Base-by-base conservation (phyloP, 2,113 vertebrate species). In the Petroica traversi region DNA sequence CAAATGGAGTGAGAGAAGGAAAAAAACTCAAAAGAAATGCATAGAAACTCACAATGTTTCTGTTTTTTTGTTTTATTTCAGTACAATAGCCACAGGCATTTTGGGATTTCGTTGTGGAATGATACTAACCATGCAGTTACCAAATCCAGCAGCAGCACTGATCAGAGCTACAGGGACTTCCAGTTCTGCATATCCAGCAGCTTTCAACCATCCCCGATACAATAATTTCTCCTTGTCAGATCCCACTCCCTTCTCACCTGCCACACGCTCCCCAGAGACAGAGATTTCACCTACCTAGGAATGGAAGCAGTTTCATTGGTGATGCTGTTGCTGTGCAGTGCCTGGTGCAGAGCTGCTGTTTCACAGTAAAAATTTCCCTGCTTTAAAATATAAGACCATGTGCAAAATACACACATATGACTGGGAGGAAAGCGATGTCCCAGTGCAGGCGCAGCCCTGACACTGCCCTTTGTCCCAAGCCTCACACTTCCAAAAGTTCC, bases 301-400 rank as follows among this genome's bases (percentile, higher is more conserved):
- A 95, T 90, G 89, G 93, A 72, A 98, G 95, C 66, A 97, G 90
- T 96, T 92, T 98, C 98, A 98, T 98, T 96, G 98, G 97, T 89
- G 93, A 67, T 49, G 91, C 55, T 25, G 71, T 63, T 94, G 87
- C 58, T 48, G 84, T 19, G 43, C 43, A 10, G 67, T 49, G 85
- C 62, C 91, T 58, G 87, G 23, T 79, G 72, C 66, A 49, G 84
- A 96, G 38, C 20, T n/a, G 78, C 18, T 24, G 85, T 58, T 36
- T 86, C 85, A 88, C 61, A 88, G 71, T 71, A 57, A 40, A 62
- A 74, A 11, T 0, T 38, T 87, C 43, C 51, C 26, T 55, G 40
- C 76, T 86, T 78, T 67, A 75, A 80, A 74, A 31, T 17, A 34
- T n/a, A 16, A 9, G 48, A 90, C 63, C 51, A 85, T 82, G 84